A percentile compares a stretch with the other conserved stretches of the same genome.
Conservation (phyloP, 2,113 vertebrate genomes). For the Donacobius atricapilla region DNA sequence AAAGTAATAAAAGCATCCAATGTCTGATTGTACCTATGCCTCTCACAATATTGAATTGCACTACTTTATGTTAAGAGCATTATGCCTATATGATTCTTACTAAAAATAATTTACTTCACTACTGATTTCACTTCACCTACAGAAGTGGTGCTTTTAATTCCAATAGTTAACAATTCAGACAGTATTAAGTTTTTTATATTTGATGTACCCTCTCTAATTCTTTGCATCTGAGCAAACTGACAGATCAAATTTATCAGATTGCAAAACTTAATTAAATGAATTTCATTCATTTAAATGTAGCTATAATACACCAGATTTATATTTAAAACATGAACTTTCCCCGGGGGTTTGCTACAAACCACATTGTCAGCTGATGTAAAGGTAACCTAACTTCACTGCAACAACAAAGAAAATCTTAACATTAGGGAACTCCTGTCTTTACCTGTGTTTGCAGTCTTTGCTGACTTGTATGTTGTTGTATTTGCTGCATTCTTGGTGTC, state of each 20-base stretch:
- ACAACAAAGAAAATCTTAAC: background rate
- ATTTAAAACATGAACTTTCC: background rate
- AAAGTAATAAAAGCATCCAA: background rate
- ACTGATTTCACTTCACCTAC: background rate
- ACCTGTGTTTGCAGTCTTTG: constrained; percentile 84
- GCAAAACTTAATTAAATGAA: background rate
- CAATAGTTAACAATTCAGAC: background rate
- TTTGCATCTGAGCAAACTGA: background rate
- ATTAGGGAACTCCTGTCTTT: background rate
- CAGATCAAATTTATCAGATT: background rate
- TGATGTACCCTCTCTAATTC: background rate
- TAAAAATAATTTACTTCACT: background rate
- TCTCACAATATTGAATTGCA: background rate
- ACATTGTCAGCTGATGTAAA: background rate
- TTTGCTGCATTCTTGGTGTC: constrained; percentile 88
- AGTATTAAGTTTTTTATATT: background rate
- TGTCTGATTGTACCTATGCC: background rate
- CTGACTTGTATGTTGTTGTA: constrained; percentile 82
- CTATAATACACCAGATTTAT: background rate
- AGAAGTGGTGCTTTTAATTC: background rate
- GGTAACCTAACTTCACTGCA: background rate
- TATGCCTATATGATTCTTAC: background rate
- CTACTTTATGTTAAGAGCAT: background rate
- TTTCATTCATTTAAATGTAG: constrained; percentile 6
- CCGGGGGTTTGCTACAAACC: background rate